phyloP scores from a whole-genome alignment of 1,140 invertebrate genomes.

The Bombus pyrosoma region DNA sequence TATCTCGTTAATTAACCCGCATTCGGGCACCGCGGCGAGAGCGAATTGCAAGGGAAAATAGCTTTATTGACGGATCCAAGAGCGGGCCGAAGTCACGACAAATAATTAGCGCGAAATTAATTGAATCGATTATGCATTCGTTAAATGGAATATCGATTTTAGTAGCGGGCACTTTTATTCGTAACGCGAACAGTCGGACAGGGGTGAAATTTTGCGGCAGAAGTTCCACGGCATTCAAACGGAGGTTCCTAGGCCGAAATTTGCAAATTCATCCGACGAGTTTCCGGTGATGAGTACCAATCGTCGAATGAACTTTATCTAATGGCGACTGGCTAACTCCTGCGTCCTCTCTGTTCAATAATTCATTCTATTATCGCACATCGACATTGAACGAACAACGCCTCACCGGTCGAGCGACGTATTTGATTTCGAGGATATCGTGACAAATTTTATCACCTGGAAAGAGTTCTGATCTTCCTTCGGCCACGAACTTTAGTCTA shows the following conservation, averaged over 20 bases:
- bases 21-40: background rate
- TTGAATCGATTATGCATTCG: slow-evolving; percentile 52
- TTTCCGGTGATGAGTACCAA: background rate
- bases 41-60: background rate
- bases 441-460: background rate
- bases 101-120: slow-evolving; percentile 47
- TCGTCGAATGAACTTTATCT: slow-evolving; percentile 43
- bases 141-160: slow-evolving; percentile 47
- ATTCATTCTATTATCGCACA: slow-evolving; percentile 47
- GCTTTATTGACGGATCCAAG: background rate
- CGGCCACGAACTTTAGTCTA: background rate
- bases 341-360: slow-evolving; percentile 32
- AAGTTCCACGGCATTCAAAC: background rate
- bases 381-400: background rate
- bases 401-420: no score
- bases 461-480: background rate
- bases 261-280: slow-evolving; percentile 48
- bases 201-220: background rate
- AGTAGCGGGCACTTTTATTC: slow-evolving; percentile 2
- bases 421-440: slow-evolving; percentile 14
- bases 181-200: background rate
- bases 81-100: background rate
- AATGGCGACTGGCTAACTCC: slow-evolving; percentile 32
- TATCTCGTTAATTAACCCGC: slow-evolving; percentile 7
- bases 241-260: slow-evolving; percentile 21